phyloP scores from a whole-genome alignment of 2,888 invertebrate species.

The Poecilobothrus nobilitatus region DNA sequence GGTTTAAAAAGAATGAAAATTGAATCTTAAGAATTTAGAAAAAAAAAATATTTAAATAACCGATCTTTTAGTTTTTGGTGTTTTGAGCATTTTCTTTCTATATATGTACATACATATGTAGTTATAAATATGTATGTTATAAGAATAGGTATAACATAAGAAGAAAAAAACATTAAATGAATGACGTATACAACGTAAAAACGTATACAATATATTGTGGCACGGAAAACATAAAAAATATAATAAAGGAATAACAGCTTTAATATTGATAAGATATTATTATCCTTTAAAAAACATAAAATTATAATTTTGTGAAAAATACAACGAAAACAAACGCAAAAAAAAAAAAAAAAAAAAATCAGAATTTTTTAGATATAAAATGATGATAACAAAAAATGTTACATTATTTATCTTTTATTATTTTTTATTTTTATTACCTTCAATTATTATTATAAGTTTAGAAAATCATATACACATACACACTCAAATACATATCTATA shows the following conservation, averaged over 20 bases:
- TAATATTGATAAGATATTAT: neutral
- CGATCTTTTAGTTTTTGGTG: too few relatives aligned
- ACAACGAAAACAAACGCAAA: too few relatives aligned
- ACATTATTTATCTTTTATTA: neutral
- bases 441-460: neutral
- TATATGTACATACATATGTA: too few relatives aligned
- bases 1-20: too few relatives aligned
- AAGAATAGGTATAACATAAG: neutral
- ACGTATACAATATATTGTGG: neutral
- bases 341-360: too few relatives aligned
- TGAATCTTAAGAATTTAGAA: too few relatives aligned
- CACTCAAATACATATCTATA: too few relatives aligned
- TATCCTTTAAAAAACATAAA: slow-evolving; percentile 1
- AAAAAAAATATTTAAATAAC: too few relatives aligned
- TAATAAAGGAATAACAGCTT: neutral
- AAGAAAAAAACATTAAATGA: neutral
- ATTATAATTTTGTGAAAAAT: neutral
- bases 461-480: neutral
- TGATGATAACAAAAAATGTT: neutral
- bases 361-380: neutral
- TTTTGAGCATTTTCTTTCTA: too few relatives aligned
- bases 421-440: neutral
- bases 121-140: too few relatives aligned
- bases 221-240: neutral
- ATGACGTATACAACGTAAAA: neutral